phyloP scores from a whole-genome alignment of 2,888 invertebrate species.

The Uloborus plumipes region DNA sequence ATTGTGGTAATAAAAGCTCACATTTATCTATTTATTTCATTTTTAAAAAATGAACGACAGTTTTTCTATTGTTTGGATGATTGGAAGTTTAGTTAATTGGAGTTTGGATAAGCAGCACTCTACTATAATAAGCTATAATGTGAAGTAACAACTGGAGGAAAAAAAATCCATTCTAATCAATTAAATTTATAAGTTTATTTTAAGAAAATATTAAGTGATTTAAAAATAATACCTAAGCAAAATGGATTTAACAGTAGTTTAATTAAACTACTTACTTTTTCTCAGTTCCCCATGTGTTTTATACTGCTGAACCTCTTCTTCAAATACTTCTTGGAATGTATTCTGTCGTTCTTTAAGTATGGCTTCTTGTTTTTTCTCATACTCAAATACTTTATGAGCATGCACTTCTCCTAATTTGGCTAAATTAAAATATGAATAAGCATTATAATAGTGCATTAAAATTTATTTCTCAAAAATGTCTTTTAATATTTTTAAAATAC shows the following conservation, averaged over 20 bases:
- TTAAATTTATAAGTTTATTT: no score
- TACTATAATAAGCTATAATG: no score
- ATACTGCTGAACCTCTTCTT: conserved; percentile 75
- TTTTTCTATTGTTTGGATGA: no score
- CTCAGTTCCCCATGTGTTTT: conserved; percentile 65
- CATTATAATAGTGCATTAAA: neutral
- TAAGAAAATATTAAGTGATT: neutral
- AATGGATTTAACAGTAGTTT: neutral
- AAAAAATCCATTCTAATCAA: no score
- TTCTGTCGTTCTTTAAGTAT: conserved; percentile 78
- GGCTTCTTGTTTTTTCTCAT: conserved; percentile 75
- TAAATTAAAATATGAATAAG: conserved; percentile 68
- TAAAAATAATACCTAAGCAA: neutral
- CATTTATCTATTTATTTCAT: no score
- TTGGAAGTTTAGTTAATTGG: no score
- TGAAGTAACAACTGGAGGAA: no score
- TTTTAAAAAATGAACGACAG: no score
- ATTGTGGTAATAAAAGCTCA: no score
- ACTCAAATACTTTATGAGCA: conserved; percentile 75
- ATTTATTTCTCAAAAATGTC: no score
- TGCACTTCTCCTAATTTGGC: conserved; percentile 76
- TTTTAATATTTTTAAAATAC: no score
- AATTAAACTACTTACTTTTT: conserved; percentile 23
- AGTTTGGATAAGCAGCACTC: no score
- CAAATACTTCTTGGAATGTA: conserved; percentile 80